Evolutionary conservation across 1,140 invertebrate genomes (phyloP), one percentile per base, ranked within the genome.

Genomic region (Halictus rubicundus): DNA sequence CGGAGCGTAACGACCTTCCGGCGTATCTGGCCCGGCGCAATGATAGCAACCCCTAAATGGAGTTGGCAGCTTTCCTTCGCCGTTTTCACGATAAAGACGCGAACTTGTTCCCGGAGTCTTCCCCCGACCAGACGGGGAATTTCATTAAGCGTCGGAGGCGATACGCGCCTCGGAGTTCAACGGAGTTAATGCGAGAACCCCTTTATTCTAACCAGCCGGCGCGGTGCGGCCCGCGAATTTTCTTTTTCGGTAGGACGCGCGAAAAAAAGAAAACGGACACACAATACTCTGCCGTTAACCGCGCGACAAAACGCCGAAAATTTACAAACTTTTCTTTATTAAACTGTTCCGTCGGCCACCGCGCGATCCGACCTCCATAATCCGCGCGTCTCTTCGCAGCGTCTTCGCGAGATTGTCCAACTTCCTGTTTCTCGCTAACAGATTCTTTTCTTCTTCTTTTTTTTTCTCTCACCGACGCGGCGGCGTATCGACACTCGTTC

Each of bases 1-100:
- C 32, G 42, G 23, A 68, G 78, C 75, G 70, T 76, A 85, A 85
- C 82, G 83, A 84, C 68, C 52, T 64, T 68, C 71, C 64, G 42
- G 78, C 68, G 25, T 84, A 85, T 85, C 83, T 85, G 77, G 49
- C 63, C 82, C 52, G 54, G 73, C 73, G 65, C 64, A 72, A 84
- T 70, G 83, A 85, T 85, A 85, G 23, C 52, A 46, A 42, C 70
- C 52, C 57, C 71, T 68, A 84, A 85, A 85, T 60, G 83, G 82
- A 57, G 68, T 73, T 83, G 71, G 82, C 76, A 66, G 77, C 71
- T 84, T 61, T 65, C 59, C 70, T 71, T 54, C 49, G 39, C 32
- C 83, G 82, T 84, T 84, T 68, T 76, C 81, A 49, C 78, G 82
- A 85, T 84, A 85, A 85, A 85, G 83, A 84, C 61, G 49, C 68